Base-by-base conservation (phyloP, 2,797 vertebrate genomes). In the Antennarius maculatus region DNA sequence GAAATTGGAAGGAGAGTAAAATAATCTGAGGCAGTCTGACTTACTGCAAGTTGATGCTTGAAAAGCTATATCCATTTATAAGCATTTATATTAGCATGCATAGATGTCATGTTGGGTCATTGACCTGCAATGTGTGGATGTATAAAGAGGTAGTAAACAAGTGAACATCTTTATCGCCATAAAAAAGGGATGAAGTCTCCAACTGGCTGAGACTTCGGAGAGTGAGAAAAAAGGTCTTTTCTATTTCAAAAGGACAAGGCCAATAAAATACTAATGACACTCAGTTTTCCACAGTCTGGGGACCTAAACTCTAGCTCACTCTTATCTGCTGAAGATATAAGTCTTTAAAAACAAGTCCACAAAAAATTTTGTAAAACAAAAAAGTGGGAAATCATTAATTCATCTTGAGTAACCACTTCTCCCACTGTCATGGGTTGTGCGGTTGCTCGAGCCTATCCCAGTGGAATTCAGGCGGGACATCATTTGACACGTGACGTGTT, bases 51-150 rank as follows among this genome's bases (percentile, higher is more conserved):
- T 53, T n/a, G 0, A 58, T 28, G 68, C 59, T 78, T 64, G 64
- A 85, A 71, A 49, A 77, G 77, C 73, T 80, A 55, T 56, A 70
- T 59, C 63, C 52, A 71, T 59, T 72, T 74, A 72, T 54, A 72
- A 80, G 80, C 64, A 56, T 61, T 78, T 64, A 75, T 88, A 92
- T 91, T 88, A 74, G 81, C 88, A 66, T 74, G 66, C 47, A 59
- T 71, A 66, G 68, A 64, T 78, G 73, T 81, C 59, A 61, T 59
- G 6, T 51, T 47, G 8, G 34, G 60, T 66, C 71, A 39, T 34
- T 67, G 67, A 82, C 77, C 73, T 75, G 79, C 71, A 70, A 64
- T 53, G 66, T 70, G 54, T 52, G 50, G 60, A 69, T 71, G 69
- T 74, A 87, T 78, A 86, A 83, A 63, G 77, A 83, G 66, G 69